phyloP scores from a whole-genome alignment of 2,113 vertebrate genomes.

The Ameiurus melas region DNA sequence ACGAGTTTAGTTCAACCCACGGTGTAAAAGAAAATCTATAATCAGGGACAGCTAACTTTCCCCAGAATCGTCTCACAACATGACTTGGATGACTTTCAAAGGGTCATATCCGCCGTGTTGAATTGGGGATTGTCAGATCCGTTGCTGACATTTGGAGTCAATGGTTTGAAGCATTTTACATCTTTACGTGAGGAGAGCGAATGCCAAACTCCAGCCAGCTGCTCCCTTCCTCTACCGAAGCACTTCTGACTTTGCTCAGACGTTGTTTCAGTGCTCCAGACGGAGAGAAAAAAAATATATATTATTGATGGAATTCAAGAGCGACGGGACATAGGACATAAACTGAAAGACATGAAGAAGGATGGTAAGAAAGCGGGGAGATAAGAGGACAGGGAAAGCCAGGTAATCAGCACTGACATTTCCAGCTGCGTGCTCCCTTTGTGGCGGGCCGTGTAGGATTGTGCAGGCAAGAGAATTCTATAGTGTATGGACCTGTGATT shows the following conservation, averaged over 20 bases:
- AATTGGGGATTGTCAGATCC: constrained; percentile 53
- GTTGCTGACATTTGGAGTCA: constrained; percentile 63
- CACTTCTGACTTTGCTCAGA: constrained; percentile 64
- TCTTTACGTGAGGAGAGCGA: constrained; percentile 58
- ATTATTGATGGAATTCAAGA: constrained; percentile 33
- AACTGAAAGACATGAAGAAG: constrained; percentile 24
- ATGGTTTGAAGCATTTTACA: constrained; percentile 66
- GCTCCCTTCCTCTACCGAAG: constrained; percentile 36
- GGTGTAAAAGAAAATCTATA: constrained; percentile 2
- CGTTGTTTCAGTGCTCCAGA: constrained; percentile 61
- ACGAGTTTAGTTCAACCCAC: neutral
- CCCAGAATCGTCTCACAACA: neutral
- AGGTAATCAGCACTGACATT: constrained; percentile 70
- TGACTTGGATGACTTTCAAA: constrained; percentile 48
- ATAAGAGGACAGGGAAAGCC: constrained; percentile 50
- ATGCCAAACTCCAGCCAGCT: constrained; percentile 39
- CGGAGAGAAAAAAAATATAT: neutral
- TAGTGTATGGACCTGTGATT: constrained; percentile 52
- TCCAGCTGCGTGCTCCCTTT: constrained; percentile 52
- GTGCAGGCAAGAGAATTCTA: constrained; percentile 54
- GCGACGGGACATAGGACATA: constrained; percentile 41
- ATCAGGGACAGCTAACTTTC: neutral
- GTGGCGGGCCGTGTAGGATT: constrained; percentile 61
- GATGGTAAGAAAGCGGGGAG: constrained; percentile 10
- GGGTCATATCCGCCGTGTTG: constrained; percentile 34